Evolutionary conservation across 2,113 vertebrate genomes (phyloP), one percentile per base, ranked within the genome.

Genomic region (Vanacampus margaritifer): DNA sequence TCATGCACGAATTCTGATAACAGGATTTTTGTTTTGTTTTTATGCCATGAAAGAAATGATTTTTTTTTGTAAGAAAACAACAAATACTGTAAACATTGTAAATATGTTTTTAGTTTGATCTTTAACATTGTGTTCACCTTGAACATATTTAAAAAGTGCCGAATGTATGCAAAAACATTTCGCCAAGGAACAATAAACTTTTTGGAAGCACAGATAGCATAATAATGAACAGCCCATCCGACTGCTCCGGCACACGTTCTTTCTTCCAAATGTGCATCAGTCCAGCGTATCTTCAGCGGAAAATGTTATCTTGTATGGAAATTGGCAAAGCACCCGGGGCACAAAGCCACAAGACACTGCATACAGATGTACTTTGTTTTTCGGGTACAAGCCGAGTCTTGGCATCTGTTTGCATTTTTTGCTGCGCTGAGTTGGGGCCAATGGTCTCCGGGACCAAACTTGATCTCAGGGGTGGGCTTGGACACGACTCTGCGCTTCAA

Each of bases 391-490:
- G 59, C 59, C 5, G 36, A 17, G 36, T 41, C 59, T 3, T 41
- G 35, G 59, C 45, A 45, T 45, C 56, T 43, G 54, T 61, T 65
- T 12, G 45, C 61, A 45, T 69, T 57, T 26, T 32, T 69, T 12
- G 11, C 36, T 6, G 66, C 36, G 23, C 24, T 73, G 64, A 60
- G 67, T 11, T 19, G 21, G 28, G 56, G 67, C 56, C 63, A 65
- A 62, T 75, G 54, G 19, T 66, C 53, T 68, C 63, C 63, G 36
- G 46, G n/a, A 14, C 26, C 56, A 51, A 51, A 74, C 35, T 35
- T 57, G 19, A 69, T 39, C 41, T 50, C 60, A 61, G 39, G 23
- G 28, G 28, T 32, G 28, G 28, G 28, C 28, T 32, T 32, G 28
- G 28, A 32, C 28, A 32, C 28, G 28, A 32, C 28, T 32, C 28